phyloP scores from a whole-genome alignment of 1,140 invertebrate species.

The Acromyrmex charruanus region DNA sequence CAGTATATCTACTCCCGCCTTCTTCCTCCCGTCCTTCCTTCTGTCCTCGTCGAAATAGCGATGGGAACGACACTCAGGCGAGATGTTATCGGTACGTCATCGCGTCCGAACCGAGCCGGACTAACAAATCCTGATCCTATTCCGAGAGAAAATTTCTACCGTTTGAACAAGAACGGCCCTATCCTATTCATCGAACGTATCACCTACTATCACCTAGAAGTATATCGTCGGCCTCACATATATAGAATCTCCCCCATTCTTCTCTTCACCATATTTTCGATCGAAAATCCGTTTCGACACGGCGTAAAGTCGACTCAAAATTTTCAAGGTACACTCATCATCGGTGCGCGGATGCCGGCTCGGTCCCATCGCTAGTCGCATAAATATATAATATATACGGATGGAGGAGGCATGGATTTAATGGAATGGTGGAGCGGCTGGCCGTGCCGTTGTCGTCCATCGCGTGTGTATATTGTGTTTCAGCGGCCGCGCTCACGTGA shows the following conservation, averaged over 20 bases:
- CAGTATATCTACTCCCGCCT: not conserved
- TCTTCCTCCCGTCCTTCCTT: not conserved
- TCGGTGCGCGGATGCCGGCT: not conserved
- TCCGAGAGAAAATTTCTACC: not conserved
- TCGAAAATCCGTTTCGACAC: not conserved
- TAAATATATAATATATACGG: conserved; percentile 36
- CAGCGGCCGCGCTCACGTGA: conserved; percentile 80
- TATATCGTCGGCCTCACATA: not conserved
- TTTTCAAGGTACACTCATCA: conserved; percentile 7
- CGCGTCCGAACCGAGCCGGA: not conserved
- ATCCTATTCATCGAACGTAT: not conserved
- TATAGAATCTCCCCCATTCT: not conserved
- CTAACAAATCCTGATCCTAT: not conserved
- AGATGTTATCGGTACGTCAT: not conserved
- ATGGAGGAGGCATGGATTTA: conserved; percentile 65
- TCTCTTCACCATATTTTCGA: not conserved
- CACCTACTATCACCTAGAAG: not conserved
- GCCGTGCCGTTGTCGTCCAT: conserved; percentile 36
- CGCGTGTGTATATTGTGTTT: conserved; percentile 72
- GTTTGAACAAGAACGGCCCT: not conserved
- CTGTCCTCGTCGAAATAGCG: conserved; percentile 41
- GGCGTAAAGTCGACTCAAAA: not conserved
- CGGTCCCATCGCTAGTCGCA: conserved; percentile 38
- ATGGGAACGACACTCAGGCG: conserved; percentile 19
- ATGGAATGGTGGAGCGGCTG: conserved; percentile 69